Percentiles rank a stretch among this genome's conserved stretches.
Evolutionary conservation across 1,140 invertebrate genomes (phyloP).

Genomic region (Rhagoletis zephyria): DNA sequence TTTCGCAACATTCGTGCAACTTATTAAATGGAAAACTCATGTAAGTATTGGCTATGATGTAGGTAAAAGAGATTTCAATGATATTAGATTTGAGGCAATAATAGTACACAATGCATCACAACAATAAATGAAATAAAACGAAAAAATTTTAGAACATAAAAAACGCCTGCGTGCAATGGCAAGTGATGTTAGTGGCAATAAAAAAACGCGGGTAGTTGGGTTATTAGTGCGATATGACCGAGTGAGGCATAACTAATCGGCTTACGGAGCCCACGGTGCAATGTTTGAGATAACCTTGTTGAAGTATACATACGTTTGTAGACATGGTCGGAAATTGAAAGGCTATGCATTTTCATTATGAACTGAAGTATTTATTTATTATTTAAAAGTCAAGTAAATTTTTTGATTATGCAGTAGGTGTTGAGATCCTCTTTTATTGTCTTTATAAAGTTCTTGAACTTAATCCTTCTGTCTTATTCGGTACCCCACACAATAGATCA

Average conservation of each 20-base stretch:
- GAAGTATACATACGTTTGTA: neutral
- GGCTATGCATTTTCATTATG: neutral
- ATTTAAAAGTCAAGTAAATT: too few species aligned
- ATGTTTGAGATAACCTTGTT: neutral
- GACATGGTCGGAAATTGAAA: neutral
- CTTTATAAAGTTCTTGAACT: too few species aligned
- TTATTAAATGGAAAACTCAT: conserved; percentile 6
- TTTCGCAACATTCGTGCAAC: conserved; percentile 16
- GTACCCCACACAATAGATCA: too few species aligned
- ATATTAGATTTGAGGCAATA: conserved; percentile 37
- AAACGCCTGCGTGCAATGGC: neutral
- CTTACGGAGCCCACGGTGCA: neutral
- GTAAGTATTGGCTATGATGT: conserved; percentile 20
- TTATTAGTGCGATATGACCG: neutral
- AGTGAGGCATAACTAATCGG: conserved; percentile 27
- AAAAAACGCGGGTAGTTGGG: neutral
- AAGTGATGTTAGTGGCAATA: neutral
- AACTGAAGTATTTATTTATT: too few species aligned
- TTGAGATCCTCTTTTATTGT: too few species aligned
- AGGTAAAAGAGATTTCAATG: neutral
- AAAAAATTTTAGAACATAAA: conserved; percentile 4
- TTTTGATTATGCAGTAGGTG: too few species aligned
- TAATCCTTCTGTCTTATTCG: too few species aligned
- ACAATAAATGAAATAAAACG: conserved; percentile 21
- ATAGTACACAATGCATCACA: conserved; percentile 18